These are phyloP conservation scores for Phrynocephalus forsythii DNA, from an alignment of 2,797 vertebrate species.

Conservation along the genomic window DNA sequence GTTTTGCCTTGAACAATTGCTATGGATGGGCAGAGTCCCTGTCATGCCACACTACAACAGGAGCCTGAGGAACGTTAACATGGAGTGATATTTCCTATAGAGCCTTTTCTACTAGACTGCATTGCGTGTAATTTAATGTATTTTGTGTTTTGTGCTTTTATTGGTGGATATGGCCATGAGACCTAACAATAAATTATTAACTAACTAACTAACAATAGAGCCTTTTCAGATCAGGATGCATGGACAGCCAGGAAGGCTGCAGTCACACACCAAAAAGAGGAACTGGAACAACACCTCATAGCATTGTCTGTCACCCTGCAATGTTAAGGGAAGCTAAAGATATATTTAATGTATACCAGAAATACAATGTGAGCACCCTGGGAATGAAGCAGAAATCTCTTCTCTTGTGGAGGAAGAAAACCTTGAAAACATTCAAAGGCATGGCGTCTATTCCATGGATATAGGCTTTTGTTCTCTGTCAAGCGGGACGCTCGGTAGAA, in stretches of 20 bases:
- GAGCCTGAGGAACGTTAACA: too few relatives aligned
- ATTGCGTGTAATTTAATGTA: too few relatives aligned
- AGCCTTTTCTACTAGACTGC: not conserved
- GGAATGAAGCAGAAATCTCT: not conserved
- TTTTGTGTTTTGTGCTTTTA: too few relatives aligned
- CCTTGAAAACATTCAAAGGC: not conserved
- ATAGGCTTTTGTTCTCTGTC: not conserved
- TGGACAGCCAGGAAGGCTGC: not conserved
- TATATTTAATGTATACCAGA: too few relatives aligned
- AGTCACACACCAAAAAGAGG: not conserved
- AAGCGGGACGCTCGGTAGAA: not conserved
- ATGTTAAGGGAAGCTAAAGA: not conserved
- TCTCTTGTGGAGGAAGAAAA: not conserved
- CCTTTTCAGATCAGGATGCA: not conserved
- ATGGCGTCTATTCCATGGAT: not conserved
- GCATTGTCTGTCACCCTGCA: not conserved
- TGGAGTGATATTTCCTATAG: not conserved
- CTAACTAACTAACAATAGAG: not conserved
- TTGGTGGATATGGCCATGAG: too few relatives aligned
- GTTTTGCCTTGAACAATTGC: not conserved
- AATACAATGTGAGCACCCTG: too few relatives aligned
- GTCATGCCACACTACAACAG: not conserved
- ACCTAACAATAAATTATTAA: too few relatives aligned
- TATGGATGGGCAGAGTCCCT: not conserved
- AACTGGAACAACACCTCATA: not conserved